These are phyloP conservation scores for Rhaphigaster nebulosa DNA, from an alignment of 2,888 invertebrate genomes.

Conservation along the genomic window DNA sequence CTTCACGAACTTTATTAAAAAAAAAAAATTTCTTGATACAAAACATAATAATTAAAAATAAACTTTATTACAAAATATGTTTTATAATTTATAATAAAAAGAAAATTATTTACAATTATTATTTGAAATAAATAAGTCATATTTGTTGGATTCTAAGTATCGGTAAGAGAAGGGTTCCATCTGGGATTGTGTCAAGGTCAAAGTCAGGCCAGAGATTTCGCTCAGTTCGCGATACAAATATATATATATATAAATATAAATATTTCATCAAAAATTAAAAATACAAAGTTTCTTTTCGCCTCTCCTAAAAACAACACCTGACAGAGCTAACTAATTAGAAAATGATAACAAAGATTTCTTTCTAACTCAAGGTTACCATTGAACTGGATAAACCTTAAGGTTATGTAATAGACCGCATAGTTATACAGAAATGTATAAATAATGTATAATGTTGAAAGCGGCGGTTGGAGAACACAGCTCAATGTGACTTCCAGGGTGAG, in stretches of 20 bases:
- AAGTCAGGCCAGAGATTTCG: conserved; percentile 30
- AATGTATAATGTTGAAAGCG: conserved; percentile 6
- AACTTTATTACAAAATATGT: background rate
- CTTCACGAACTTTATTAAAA: too few relatives aligned
- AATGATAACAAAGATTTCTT: background rate
- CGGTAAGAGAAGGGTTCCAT: conserved; percentile 27
- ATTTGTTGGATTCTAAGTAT: conserved; percentile 4
- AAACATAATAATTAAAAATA: too few relatives aligned
- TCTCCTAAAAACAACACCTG: background rate
- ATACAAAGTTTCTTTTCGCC: background rate
- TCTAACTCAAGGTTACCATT: conserved; percentile 4
- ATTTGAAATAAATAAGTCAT: too few relatives aligned
- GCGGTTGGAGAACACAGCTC: background rate
- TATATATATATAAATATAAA: background rate
- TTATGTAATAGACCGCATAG: conserved; percentile 30
- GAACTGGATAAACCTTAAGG: conserved; percentile 10
- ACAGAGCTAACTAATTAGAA: background rate
- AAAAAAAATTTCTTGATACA: too few relatives aligned
- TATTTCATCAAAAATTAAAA: background rate
- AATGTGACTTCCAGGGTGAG: background rate
- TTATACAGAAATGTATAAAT: conserved; percentile 42
- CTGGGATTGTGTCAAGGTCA: conserved; percentile 49
- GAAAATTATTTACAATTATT: background rate
- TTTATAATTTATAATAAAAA: background rate
- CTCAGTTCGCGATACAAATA: background rate